Base-by-base conservation (phyloP, 2,888 invertebrate genomes). In the Meandrusa payeni region DNA sequence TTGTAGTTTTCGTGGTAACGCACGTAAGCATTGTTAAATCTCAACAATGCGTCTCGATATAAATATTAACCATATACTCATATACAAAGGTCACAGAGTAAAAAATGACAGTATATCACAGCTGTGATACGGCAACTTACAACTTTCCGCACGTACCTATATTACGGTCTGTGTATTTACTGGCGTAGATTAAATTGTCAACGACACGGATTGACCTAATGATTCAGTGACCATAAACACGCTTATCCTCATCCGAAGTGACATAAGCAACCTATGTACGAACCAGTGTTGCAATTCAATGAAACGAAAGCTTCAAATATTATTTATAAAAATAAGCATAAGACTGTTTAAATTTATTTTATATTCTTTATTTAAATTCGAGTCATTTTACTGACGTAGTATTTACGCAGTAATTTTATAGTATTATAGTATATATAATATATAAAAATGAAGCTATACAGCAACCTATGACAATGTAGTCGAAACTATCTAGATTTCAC, bases 181-280 rank as follows among this genome's bases (percentile, higher is more conserved):
- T 61, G 4, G 15, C 76, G 77, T 64, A 76, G 66, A 73, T 77
- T 68, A 75, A 64, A 74, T 83, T 80, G 82, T 79, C 79, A 80
- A 79, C 76, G 77, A 74, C 75, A 70, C 61, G 61, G 64, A 71
- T 80, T 80, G 82, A 82, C 82, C 82, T 72, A 85, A 80, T 85
- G 85, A 85, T 76, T 85, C 82, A 85, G 65, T 78, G 69, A 71
- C 77, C 78, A 78, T 76, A 79, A 74, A 70, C 72, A 12, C 66
- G 63, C 62, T 82, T 85, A 81, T 83, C 82, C 82, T 80, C 61
- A 57, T 69, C 59, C 78, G 81, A 83, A 78, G 81, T 76, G 73
- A 80, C 63, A 65, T 57, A 59, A 60, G 63, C 69, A 63, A 59
- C 23, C 28, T 45, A 45, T 50, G 44, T 37, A 32, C 47, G 47